These are phyloP conservation scores for Sebastes jordani DNA, from an alignment of 2,797 vertebrate genomes.

Conservation along the genomic window DNA sequence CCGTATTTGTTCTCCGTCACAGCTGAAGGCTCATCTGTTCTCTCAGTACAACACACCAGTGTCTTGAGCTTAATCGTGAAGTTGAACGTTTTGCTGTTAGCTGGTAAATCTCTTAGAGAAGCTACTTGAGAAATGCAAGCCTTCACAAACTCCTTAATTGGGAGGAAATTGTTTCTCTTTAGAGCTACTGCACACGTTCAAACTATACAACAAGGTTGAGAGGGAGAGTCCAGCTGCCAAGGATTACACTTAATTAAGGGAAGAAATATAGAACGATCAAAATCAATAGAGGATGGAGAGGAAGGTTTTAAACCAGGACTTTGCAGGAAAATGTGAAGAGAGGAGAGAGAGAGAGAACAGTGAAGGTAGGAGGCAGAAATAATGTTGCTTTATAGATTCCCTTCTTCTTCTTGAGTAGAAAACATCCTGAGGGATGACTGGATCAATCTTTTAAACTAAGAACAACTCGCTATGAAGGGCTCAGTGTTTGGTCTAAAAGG, in stretches of 20 bases:
- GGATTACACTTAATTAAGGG: background rate
- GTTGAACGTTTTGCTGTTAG: background rate
- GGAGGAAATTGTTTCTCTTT: background rate
- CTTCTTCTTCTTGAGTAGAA: background rate
- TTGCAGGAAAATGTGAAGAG: background rate
- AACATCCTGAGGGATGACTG: background rate
- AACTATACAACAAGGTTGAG: background rate
- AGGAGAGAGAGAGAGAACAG: background rate
- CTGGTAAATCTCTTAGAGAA: background rate
- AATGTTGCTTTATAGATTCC: background rate
- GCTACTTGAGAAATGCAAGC: background rate
- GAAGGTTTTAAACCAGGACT: background rate
- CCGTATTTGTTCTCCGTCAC: slow-evolving; percentile 1
- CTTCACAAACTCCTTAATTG: background rate
- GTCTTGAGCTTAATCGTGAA: background rate
- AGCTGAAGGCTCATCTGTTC: slow-evolving; percentile 9
- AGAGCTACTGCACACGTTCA: background rate
- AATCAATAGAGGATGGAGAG: background rate
- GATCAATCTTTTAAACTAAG: background rate
- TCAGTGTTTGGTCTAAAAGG: no score
- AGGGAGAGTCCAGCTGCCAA: background rate
- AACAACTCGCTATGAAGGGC: background rate
- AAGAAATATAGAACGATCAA: background rate
- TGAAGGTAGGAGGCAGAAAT: background rate
- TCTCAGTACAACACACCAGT: background rate